Evolutionary conservation across 2,797 vertebrate genomes (phyloP), one percentile per base, ranked within the genome.

Genomic region (Trematomus bernacchii): DNA sequence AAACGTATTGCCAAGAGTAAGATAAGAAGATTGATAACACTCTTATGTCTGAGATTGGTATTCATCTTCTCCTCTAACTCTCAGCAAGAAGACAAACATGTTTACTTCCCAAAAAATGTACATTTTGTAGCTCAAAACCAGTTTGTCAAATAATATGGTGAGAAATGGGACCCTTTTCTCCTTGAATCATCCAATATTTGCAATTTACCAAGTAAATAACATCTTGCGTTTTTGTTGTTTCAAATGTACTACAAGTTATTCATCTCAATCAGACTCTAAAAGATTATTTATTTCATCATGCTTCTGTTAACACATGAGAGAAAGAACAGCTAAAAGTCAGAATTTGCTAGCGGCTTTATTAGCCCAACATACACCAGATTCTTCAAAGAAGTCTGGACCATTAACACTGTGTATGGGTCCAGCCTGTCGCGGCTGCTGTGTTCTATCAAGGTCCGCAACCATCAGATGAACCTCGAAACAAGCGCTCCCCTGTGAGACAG

Each of bases 401-500:
- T 90, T 87, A 89, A 59, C 85, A 43, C 80, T 47, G 78, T 59
- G 79, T 84, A 33, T 43, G 70, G 78, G 76, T 90, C 91, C 91
- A 90, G 85, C 65, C 71, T 57, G 73, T 80, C 84, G 89, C 83
- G 81, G 87, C 91, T 91, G 90, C 86, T 91, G 80, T 73, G 86
- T 91, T 88, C 84, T 90, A 92, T 90, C 90, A 84, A 91, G 92
- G 91, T 93, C 94, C 64, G 79, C 87, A 82, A 89, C 86, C 77
- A 85, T 93, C 85, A 68, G 90, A 91, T 89, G 88, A 93, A 91
- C 90, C 89, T 90, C 77, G 75, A 88, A 90, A 91, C 85, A 79
- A 92, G 85, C 27, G 53, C 84, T 78, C 82, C 72, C 80, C 77
- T 44, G 23, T 86, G 88, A 88, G 89, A 91, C 92, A 90, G 91